Evolutionary conservation across 1,140 invertebrate genomes (phyloP).

Genomic region (Drosophila albomicans): DNA sequence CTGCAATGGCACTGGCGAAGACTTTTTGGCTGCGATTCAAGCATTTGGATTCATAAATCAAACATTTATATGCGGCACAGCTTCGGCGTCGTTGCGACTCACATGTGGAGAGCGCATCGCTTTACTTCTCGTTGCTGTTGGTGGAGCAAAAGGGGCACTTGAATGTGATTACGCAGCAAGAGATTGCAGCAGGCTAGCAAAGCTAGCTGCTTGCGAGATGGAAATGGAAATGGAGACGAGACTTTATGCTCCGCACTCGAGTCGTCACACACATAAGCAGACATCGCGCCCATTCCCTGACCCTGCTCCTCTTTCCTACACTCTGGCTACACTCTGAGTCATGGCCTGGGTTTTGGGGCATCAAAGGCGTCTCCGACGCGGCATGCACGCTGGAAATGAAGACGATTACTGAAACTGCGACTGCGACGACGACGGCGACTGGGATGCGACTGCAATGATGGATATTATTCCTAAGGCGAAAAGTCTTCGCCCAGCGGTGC

Average conservation of each 20-base stretch:
- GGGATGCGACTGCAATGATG: conserved; percentile 70
- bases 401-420: conserved; percentile 67
- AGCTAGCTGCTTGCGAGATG: conserved; percentile 4
- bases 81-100: conserved; percentile 74
- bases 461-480: conserved; percentile 82
- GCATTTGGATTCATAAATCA: conserved; percentile 83
- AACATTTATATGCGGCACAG: conserved; percentile 82
- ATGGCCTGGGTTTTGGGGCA: conserved; percentile 60
- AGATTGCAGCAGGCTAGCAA: conserved; percentile 56
- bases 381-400: conserved; percentile 71
- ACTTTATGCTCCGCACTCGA: conserved; percentile 30
- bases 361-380: conserved; percentile 79
- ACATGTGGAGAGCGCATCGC: conserved; percentile 61
- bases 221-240: conserved; percentile 43
- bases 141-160: conserved; percentile 60
- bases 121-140: background rate
- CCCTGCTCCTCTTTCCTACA: conserved; percentile 22
- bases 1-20: conserved; percentile 66
- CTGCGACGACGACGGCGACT: conserved; percentile 19
- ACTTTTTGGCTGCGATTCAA: conserved; percentile 82
- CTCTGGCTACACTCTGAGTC: conserved; percentile 62
- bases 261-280: conserved; percentile 48
- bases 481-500: conserved; percentile 81
- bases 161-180: conserved; percentile 82
- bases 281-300: conserved; percentile 22